A percentile compares a stretch with the other conserved stretches of the same genome.
Evolutionary conservation across 2,113 vertebrate species (phyloP).

Genomic region (Thalassarche chlororhynchos): DNA sequence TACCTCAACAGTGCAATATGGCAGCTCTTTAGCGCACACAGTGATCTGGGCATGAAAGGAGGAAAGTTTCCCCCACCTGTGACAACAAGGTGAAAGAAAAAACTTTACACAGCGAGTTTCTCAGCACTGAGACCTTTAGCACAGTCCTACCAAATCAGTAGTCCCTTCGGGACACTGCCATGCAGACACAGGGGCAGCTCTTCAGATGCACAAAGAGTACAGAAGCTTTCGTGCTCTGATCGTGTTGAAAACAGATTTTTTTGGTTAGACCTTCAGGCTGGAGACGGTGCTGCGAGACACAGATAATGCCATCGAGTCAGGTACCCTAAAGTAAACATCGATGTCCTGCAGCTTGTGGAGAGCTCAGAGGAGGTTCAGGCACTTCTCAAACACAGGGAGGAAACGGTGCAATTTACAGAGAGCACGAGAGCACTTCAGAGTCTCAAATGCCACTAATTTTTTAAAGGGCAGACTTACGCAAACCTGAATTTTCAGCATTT

Average conservation of each 20-base stretch:
- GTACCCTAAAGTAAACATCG: not conserved
- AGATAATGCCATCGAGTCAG: not conserved
- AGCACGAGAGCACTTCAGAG: not conserved
- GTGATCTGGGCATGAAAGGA: not conserved
- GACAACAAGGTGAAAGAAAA: not conserved
- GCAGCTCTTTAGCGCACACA: not conserved
- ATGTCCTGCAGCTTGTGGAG: not conserved
- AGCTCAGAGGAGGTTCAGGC: not conserved
- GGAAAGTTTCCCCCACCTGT: not conserved
- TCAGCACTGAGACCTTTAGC: not conserved
- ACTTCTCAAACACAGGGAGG: conserved; percentile 3
- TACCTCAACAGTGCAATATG: not conserved
- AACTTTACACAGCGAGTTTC: not conserved
- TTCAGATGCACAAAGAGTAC: not conserved
- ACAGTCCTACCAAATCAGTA: not conserved
- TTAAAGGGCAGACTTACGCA: not conserved
- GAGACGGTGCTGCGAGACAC: not conserved
- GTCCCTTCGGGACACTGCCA: not conserved
- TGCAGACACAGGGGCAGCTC: not conserved
- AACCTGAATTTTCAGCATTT: not conserved
- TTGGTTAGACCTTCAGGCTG: not conserved
- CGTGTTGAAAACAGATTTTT: not conserved
- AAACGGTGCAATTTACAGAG: not conserved
- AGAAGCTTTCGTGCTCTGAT: not conserved
- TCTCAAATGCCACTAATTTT: not conserved